Percentiles rank a stretch among this genome's conserved stretches.
phyloP scores from a whole-genome alignment of 2,113 vertebrate species.

The Centropus unirufus region DNA sequence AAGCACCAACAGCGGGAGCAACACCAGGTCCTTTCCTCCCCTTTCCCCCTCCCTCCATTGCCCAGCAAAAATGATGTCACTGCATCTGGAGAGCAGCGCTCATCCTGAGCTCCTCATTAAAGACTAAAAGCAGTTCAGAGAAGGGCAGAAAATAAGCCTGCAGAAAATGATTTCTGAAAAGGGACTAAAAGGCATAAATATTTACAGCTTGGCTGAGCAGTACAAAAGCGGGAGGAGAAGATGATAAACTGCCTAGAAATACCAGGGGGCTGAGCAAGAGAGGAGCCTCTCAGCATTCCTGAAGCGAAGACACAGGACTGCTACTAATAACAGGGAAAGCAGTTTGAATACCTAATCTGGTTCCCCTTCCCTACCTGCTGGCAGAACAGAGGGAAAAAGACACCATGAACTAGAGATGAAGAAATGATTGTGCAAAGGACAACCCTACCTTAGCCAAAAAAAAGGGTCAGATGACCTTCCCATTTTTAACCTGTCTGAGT shows the following conservation, averaged over 20 bases:
- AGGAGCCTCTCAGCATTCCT: background rate
- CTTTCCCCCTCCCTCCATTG: background rate
- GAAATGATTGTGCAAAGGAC: background rate
- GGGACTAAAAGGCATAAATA: background rate
- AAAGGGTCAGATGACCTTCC: background rate
- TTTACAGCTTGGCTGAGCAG: slow-evolving; percentile 7
- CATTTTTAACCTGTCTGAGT: background rate
- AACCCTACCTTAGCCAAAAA: background rate
- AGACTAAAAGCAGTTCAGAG: slow-evolving; percentile 3
- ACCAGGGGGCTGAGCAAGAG: background rate
- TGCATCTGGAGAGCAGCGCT: background rate
- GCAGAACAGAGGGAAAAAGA: background rate
- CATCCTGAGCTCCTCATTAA: background rate
- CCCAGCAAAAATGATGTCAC: background rate
- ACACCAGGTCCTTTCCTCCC: background rate
- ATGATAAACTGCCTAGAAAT: background rate
- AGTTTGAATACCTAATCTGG: background rate
- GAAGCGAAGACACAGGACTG: background rate
- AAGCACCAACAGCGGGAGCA: background rate
- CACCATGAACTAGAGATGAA: background rate
- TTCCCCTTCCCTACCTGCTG: background rate
- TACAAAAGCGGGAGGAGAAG: background rate
- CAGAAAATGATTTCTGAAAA: background rate
- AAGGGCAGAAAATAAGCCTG: background rate
- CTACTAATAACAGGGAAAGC: background rate